These are phyloP conservation scores for Sarotherodon lohbergeri DNA, from an alignment of 2,113 vertebrate genomes.

Conservation along the genomic window DNA sequence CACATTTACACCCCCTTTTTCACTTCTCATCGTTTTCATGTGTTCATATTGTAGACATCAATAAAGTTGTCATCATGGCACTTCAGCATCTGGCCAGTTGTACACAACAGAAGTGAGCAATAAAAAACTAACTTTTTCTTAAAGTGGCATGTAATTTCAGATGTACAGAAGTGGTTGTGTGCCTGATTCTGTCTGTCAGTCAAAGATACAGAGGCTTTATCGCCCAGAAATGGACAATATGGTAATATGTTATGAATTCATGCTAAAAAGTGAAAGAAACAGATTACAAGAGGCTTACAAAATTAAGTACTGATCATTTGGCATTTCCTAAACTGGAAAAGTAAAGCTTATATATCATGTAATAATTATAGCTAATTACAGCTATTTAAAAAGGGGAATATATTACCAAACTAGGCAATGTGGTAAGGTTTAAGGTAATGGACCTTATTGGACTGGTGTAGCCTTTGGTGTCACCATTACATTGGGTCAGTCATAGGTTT, in stretches of 20 bases:
- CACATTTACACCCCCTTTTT: background rate
- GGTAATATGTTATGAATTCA: background rate
- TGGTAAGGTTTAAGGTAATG: background rate
- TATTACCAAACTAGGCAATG: background rate
- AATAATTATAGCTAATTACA: background rate
- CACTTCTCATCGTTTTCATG: background rate
- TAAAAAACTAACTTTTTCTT: background rate
- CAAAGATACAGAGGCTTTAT: background rate
- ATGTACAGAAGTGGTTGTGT: background rate
- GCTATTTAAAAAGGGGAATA: background rate
- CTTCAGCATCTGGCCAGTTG: background rate
- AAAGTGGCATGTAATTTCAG: background rate
- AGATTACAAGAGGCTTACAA: background rate
- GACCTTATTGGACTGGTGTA: background rate
- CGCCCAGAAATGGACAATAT: background rate
- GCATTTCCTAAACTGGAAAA: background rate
- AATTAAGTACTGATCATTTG: background rate
- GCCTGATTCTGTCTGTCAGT: background rate
- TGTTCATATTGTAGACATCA: background rate
- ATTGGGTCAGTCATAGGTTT: background rate
- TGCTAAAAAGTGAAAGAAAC: background rate
- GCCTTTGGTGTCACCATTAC: background rate
- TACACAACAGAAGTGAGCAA: background rate
- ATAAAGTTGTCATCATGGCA: background rate
- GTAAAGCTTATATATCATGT: background rate